These are phyloP conservation scores for Genyomyrus donnyi DNA, from an alignment of 2,113 vertebrate genomes.

Conservation along the genomic window DNA sequence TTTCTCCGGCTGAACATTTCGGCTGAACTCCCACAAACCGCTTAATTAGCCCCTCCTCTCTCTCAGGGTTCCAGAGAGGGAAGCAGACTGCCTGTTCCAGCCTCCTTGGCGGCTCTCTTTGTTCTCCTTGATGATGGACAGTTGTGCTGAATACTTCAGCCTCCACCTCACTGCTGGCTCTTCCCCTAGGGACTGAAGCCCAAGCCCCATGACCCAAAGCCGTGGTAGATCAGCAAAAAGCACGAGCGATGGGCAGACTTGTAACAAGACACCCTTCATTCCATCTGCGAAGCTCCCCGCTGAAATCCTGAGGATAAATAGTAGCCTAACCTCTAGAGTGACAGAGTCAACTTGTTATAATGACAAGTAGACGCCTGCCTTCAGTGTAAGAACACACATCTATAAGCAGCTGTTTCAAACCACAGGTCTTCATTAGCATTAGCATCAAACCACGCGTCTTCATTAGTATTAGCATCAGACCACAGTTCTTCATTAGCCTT, in stretches of 20 bases:
- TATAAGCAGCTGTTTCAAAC: neutral
- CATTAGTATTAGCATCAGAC: neutral
- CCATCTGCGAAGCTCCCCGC: neutral
- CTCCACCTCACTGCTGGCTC: neutral
- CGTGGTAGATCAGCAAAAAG: neutral
- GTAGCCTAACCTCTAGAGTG: neutral
- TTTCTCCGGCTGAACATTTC: constrained; percentile 29
- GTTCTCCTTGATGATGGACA: neutral
- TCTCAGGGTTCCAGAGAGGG: neutral
- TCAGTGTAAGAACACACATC: neutral
- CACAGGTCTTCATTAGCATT: neutral
- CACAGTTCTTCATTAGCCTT: neutral
- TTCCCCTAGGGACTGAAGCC: neutral
- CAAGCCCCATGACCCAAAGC: neutral
- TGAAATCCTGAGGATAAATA: neutral
- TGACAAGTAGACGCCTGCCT: neutral
- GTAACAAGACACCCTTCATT: neutral
- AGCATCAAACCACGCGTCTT: neutral
- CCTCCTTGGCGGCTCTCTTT: neutral
- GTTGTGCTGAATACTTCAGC: neutral
- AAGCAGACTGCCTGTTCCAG: neutral
- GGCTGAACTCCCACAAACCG: constrained; percentile 42
- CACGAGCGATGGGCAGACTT: neutral
- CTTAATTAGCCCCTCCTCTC: constrained; percentile 40
- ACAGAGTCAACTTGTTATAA: neutral